Percentiles rank a stretch among this genome's conserved stretches.
Conservation (phyloP, 2,113 vertebrate genomes). For the Podiceps cristatus region DNA sequence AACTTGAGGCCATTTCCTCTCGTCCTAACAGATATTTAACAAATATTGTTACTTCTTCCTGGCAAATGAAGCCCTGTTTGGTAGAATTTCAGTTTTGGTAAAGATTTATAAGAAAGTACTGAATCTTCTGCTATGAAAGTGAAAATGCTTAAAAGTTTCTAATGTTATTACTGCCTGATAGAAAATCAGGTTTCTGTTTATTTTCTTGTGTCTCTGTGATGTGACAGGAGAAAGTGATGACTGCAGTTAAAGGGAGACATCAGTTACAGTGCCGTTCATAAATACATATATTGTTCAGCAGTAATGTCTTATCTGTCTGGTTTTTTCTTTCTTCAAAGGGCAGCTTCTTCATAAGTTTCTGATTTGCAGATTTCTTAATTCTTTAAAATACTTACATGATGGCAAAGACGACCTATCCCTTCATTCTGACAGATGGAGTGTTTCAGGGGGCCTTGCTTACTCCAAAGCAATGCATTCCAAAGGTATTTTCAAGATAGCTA, state of each 20-base stretch:
- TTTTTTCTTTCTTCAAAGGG: neutral
- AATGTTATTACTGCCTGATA: neutral
- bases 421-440: neutral
- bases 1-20: too few species aligned
- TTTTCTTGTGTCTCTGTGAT: constrained; percentile 27
- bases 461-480: neutral
- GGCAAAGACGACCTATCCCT: neutral
- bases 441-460: neutral
- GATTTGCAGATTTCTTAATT: neutral
- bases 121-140: neutral
- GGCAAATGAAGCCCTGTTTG: neutral
- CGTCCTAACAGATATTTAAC: neutral
- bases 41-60: neutral
- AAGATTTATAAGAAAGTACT: neutral
- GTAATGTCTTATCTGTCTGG: neutral
- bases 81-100: neutral
- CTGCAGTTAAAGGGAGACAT: constrained; percentile 32
- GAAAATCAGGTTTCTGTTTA: constrained; percentile 50
- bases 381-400: neutral
- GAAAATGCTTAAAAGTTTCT: neutral
- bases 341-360: neutral
- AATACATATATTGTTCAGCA: neutral
- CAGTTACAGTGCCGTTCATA: constrained; percentile 44
- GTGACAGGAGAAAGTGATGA: constrained; percentile 43
- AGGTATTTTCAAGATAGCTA: neutral